Base-by-base conservation (phyloP, 1,140 invertebrate genomes). In the Atta texana region DNA sequence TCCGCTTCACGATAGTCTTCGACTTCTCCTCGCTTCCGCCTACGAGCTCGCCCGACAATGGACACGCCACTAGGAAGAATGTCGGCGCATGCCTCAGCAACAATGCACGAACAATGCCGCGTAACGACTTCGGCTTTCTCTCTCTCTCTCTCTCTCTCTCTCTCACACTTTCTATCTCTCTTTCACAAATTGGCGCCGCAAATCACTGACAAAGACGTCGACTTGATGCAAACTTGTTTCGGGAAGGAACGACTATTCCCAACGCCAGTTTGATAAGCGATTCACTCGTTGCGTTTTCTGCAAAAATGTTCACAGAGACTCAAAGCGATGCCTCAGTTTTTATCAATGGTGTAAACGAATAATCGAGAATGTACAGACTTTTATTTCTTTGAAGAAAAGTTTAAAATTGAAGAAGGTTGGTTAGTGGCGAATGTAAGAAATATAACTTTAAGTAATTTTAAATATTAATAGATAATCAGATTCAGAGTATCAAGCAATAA, bases 111-210 rank as follows among this genome's bases (percentile, higher is more conserved):
- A 94, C 92, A 94, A 93, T 93, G 86, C 89, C 87, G 88, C 90
- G 88, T 94, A 94, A 94, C 93, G 92, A 94, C 93, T 69, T 91
- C 82, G 86, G 88, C 78, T 72, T 71, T 87, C 89, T 89, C 72
- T 12, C 21, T 39, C 31, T 14, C 51, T 59, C 31, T 21, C 21
- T 49, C 31, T 6, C n/a, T 39, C 31, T 14, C 51, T 57, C 28
- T 21, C 21, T 44, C 31, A 8, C 14, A 39, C 55, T 74, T 16
- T 55, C 71, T 74, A 16, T 72, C 66, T 7, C 59, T 51, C 71
- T 31, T 12, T 59, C 64, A 64, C 51, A 89, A 89, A 90, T 90
- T 89, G 88, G 34, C 85, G 39, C 18, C 24, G 57, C 28, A 21
- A 84, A 34, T 82, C 57, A 59, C 34, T 18, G 49, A 49, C 34